These are phyloP conservation scores for Urocyon cinereoargenteus DNA, from an alignment of 2,797 vertebrate species.

Conservation along the genomic window DNA sequence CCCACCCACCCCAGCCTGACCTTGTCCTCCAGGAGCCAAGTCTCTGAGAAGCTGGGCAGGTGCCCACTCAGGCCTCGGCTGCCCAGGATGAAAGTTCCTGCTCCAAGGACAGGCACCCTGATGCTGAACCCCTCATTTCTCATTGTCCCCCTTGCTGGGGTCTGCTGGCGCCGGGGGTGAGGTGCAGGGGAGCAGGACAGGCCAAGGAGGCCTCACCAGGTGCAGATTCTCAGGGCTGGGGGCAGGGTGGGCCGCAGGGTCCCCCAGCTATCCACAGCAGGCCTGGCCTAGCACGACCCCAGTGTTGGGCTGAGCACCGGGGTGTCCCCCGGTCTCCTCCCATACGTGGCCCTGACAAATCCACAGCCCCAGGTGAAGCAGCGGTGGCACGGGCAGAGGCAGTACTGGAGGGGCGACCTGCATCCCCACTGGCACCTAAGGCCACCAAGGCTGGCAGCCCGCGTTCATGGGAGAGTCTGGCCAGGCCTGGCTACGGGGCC, in stretches of 20 bases:
- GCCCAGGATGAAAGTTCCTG: background rate
- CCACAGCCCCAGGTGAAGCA: background rate
- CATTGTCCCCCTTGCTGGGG: background rate
- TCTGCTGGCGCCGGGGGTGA: fast-evolving
- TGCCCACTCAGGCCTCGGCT: too few species aligned
- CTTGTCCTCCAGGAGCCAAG: background rate
- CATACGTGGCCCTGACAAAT: fast-evolving
- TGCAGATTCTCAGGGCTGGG: background rate
- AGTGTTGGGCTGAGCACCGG: background rate
- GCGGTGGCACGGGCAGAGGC: background rate
- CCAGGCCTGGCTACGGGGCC: background rate
- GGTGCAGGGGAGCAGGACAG: background rate
- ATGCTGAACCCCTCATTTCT: fast-evolving
- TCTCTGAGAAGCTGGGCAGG: background rate
- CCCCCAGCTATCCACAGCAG: background rate
- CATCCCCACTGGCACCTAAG: background rate
- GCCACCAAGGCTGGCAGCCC: background rate
- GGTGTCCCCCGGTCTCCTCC: background rate
- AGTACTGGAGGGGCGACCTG: background rate
- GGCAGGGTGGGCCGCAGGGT: background rate
- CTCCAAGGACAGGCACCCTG: fast-evolving
- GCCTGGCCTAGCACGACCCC: background rate
- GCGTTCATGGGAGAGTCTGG: fast-evolving
- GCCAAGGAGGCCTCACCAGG: background rate
- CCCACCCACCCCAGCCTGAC: fast-evolving